These are phyloP conservation scores for Sisyra terminalis DNA, from an alignment of 2,888 invertebrate species.

Conservation along the genomic window DNA sequence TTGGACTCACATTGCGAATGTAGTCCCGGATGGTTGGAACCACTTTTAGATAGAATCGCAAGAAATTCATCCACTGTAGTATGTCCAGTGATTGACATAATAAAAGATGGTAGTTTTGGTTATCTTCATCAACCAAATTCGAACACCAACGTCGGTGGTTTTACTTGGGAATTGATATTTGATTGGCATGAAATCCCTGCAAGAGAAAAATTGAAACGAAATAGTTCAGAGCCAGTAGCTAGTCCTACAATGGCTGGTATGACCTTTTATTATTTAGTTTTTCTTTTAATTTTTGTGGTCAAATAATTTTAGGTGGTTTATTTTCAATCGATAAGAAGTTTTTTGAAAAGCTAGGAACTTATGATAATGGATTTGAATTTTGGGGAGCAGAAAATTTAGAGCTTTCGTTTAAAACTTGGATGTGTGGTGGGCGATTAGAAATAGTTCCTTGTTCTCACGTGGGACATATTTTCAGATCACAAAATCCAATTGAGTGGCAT, in stretches of 20 bases:
- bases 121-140: slow-evolving; percentile 76
- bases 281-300: too few relatives aligned
- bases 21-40: slow-evolving; percentile 89
- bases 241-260: slow-evolving; percentile 98
- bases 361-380: slow-evolving; percentile 98
- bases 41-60: slow-evolving; percentile 76
- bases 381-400: slow-evolving; percentile 99
- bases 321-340: slow-evolving; percentile 90
- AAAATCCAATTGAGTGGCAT: slow-evolving; percentile 97
- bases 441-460: slow-evolving; percentile 98
- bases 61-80: slow-evolving; percentile 76
- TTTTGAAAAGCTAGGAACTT: slow-evolving; percentile 90
- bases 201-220: slow-evolving; percentile 70
- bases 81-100: slow-evolving; percentile 91
- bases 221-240: slow-evolving; percentile 84
- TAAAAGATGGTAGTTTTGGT: slow-evolving; percentile 84
- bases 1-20: slow-evolving; percentile 98
- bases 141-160: slow-evolving; percentile 81
- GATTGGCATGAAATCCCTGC: slow-evolving; percentile 99
- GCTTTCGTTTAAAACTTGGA: slow-evolving; percentile 98
- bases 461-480: slow-evolving; percentile 96
- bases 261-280: too few relatives aligned
- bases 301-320: slow-evolving; percentile 38
- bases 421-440: slow-evolving; percentile 97
- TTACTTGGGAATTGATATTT: slow-evolving; percentile 91